Evolutionary conservation across 2,888 invertebrate genomes (phyloP).

Genomic region (Pheosia tremula): DNA sequence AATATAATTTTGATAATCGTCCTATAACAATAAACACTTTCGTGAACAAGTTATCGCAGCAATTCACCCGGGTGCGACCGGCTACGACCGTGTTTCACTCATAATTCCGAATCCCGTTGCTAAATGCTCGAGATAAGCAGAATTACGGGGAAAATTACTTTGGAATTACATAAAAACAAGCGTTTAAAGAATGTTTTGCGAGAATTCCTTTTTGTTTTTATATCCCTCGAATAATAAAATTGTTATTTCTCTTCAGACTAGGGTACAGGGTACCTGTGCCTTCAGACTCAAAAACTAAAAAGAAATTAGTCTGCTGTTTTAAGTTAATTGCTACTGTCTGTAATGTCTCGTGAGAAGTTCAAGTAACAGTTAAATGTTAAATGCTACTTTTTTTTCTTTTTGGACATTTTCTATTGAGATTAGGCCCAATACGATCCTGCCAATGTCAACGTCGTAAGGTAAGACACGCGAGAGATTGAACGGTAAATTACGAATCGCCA

Average conservation of each 20-base stretch:
- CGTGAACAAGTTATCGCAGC: background rate
- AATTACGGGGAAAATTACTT: background rate
- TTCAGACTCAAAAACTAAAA: background rate
- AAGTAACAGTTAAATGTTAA: too few relatives aligned
- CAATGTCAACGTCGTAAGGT: too few relatives aligned
- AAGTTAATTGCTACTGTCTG: too few relatives aligned
- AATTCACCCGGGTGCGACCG: background rate
- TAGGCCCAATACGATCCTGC: too few relatives aligned
- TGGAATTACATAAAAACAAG: background rate
- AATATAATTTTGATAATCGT: background rate
- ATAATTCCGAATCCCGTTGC: slow-evolving; percentile 1
- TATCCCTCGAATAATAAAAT: background rate
- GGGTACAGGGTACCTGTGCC: too few relatives aligned
- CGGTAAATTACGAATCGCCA: too few relatives aligned
- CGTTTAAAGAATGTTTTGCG: background rate
- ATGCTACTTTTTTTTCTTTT: too few relatives aligned
- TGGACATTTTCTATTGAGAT: too few relatives aligned
- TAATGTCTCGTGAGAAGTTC: too few relatives aligned
- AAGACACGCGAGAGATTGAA: too few relatives aligned
- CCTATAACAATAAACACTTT: slow-evolving; percentile 1
- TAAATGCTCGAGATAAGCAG: background rate
- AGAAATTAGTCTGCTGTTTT: too few relatives aligned
- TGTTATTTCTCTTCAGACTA: background rate
- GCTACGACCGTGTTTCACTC: slow-evolving; percentile 1
- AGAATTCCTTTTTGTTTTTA: background rate